These are phyloP conservation scores for Pterocles orientalis DNA, from an alignment of 2,113 vertebrate genomes.

Conservation along the genomic window DNA sequence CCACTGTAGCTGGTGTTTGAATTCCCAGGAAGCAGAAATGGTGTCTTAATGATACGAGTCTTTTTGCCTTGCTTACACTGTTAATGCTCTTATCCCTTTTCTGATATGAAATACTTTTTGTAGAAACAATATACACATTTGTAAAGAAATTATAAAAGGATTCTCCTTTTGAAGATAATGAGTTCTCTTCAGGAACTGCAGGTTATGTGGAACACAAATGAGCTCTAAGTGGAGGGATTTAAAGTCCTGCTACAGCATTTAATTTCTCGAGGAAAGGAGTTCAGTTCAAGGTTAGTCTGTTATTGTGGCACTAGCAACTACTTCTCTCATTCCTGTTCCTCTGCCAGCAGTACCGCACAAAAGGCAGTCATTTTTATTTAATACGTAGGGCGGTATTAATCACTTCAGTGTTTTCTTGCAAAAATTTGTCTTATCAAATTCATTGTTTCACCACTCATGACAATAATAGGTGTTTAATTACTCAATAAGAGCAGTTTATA, in stretches of 20 bases:
- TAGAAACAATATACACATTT: slow-evolving; percentile 84
- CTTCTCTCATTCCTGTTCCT: slow-evolving; percentile 78
- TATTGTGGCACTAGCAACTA: slow-evolving; percentile 86
- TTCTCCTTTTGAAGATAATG: slow-evolving; percentile 86
- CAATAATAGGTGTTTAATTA: slow-evolving; percentile 99
- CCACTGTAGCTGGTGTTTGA: slow-evolving; percentile 57
- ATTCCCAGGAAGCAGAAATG: slow-evolving; percentile 74
- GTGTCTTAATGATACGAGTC: slow-evolving; percentile 69
- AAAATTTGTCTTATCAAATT: slow-evolving; percentile 94
- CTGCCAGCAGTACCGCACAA: slow-evolving; percentile 79
- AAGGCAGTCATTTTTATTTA: slow-evolving; percentile 89
- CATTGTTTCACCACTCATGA: slow-evolving; percentile 92
- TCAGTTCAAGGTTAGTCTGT: slow-evolving; percentile 90
- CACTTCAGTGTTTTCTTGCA: slow-evolving; percentile 86
- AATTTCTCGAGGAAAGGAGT: slow-evolving; percentile 88
- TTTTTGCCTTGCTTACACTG: slow-evolving; percentile 75
- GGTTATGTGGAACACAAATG: slow-evolving; percentile 84
- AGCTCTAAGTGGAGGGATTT: slow-evolving; percentile 89
- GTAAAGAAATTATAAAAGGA: slow-evolving; percentile 85
- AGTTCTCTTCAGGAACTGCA: slow-evolving; percentile 85
- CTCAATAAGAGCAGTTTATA: slow-evolving; percentile 98
- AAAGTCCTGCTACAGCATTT: slow-evolving; percentile 87
- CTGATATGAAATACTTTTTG: slow-evolving; percentile 78
- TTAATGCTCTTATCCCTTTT: slow-evolving; percentile 80
- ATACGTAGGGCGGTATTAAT: slow-evolving; percentile 88